These are phyloP conservation scores for Chamaea fasciata DNA, from an alignment of 2,113 vertebrate genomes.

Conservation along the genomic window DNA sequence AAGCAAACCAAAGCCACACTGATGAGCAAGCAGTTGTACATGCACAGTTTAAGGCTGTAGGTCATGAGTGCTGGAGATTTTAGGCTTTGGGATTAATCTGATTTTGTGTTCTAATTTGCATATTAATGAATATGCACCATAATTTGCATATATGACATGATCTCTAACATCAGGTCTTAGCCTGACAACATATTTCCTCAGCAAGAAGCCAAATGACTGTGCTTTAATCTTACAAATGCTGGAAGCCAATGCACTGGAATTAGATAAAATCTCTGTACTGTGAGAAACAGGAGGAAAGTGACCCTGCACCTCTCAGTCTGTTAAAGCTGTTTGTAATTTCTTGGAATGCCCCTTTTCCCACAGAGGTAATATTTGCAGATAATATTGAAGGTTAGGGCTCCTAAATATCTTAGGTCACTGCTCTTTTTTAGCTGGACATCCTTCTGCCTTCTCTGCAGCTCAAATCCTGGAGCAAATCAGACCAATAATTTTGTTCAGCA, in stretches of 20 bases:
- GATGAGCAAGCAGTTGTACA: neutral
- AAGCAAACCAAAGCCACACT: neutral
- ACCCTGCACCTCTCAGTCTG: neutral
- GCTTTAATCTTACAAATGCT: neutral
- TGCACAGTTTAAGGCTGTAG: neutral
- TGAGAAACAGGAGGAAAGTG: neutral
- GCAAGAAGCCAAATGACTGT: neutral
- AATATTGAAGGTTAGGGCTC: neutral
- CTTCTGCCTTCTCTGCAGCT: neutral
- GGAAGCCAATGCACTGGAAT: neutral
- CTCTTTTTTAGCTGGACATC: neutral
- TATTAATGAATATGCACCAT: neutral
- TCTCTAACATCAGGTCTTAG: neutral
- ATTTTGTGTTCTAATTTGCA: conserved; percentile 6
- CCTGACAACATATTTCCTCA: neutral
- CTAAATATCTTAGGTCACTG: neutral
- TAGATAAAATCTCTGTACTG: neutral
- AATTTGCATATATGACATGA: neutral
- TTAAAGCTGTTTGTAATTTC: neutral
- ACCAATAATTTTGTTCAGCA: neutral
- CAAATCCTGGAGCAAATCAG: neutral
- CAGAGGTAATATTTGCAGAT: neutral
- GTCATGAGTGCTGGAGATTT: neutral
- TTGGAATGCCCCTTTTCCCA: neutral
- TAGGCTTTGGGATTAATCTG: conserved; percentile 8